These are phyloP conservation scores for Cydia splendana DNA, from an alignment of 1,140 invertebrate species.

Conservation along the genomic window DNA sequence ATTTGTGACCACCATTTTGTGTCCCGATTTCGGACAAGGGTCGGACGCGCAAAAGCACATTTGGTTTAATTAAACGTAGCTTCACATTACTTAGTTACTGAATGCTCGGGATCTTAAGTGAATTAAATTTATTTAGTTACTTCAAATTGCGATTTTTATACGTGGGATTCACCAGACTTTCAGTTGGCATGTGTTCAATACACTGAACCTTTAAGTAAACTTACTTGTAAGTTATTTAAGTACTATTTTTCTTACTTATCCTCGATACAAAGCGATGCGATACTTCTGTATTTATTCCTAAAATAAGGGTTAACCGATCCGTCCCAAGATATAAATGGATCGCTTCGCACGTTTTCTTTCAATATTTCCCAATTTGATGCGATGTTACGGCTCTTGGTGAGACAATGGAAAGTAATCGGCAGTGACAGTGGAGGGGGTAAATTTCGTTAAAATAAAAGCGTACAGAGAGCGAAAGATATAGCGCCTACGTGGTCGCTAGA, in stretches of 20 bases:
- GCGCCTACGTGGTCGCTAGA: conserved; percentile 74
- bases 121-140: not conserved
- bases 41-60: conserved; percentile 1
- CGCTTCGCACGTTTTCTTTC: conserved; percentile 74
- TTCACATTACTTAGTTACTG: not conserved
- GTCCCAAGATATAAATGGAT: conserved; percentile 51
- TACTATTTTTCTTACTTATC: not conserved
- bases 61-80: conserved; percentile 20
- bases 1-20: conserved; percentile 51
- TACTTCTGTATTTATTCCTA: conserved; percentile 36
- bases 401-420: conserved; percentile 76
- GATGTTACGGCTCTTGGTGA: conserved; percentile 58
- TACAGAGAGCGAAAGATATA: conserved; percentile 75
- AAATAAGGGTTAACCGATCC: conserved; percentile 57
- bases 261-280: conserved; percentile 20
- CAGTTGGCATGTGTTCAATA: not conserved
- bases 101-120: no score
- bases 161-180: no score
- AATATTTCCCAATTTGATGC: conserved; percentile 77
- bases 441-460: conserved; percentile 79
- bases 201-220: no score
- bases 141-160: no score
- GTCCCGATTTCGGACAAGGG: conserved; percentile 37
- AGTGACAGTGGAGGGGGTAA: conserved; percentile 70
- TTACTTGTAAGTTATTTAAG: not conserved